A percentile compares a stretch with the other conserved stretches of the same genome.
Evolutionary conservation across 2,113 vertebrate species (phyloP).

Genomic region (Oncorhynchus keta): DNA sequence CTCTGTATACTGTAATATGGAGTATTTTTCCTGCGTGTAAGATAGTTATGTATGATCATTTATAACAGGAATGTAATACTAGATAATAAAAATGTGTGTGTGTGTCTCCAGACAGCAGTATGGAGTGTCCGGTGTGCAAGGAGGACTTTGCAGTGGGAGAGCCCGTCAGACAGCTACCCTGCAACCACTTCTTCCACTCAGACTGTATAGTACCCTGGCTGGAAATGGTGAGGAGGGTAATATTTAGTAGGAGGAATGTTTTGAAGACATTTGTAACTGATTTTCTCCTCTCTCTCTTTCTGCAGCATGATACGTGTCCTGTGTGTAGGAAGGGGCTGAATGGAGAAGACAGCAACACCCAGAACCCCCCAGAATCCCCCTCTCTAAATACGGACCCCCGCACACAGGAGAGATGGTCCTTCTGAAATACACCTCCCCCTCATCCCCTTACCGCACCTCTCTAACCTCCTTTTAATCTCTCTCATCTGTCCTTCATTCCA

Average conservation of each 20-base stretch:
- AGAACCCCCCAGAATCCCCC: conserved; percentile 70
- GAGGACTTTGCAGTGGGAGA: conserved; percentile 89
- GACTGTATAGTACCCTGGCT: conserved; percentile 98
- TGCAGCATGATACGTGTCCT: conserved; percentile 95
- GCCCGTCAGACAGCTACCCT: conserved; percentile 91
- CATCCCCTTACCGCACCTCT: conserved; percentile 26
- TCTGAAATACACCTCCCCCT: conserved; percentile 75
- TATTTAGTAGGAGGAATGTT: neutral
- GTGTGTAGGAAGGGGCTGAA: conserved; percentile 95
- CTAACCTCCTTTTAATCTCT: too few species aligned
- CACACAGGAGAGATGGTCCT: conserved; percentile 91
- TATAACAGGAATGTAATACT: neutral
- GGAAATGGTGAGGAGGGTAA: conserved; percentile 86
- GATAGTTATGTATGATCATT: neutral
- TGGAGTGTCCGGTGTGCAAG: conserved; percentile 97
- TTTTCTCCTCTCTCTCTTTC: conserved; percentile 14
- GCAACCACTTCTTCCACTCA: conserved; percentile 96
- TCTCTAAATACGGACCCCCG: conserved; percentile 80
- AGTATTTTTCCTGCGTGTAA: too few species aligned
- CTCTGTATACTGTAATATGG: neutral
- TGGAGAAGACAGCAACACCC: conserved; percentile 86
- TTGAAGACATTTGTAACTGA: neutral
- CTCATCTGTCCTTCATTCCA: too few species aligned
- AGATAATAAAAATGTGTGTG: neutral
- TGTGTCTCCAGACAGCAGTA: conserved; percentile 77